These are phyloP conservation scores for Plebejus melissa DNA, from an alignment of 2,888 invertebrate genomes.

Conservation along the genomic window DNA sequence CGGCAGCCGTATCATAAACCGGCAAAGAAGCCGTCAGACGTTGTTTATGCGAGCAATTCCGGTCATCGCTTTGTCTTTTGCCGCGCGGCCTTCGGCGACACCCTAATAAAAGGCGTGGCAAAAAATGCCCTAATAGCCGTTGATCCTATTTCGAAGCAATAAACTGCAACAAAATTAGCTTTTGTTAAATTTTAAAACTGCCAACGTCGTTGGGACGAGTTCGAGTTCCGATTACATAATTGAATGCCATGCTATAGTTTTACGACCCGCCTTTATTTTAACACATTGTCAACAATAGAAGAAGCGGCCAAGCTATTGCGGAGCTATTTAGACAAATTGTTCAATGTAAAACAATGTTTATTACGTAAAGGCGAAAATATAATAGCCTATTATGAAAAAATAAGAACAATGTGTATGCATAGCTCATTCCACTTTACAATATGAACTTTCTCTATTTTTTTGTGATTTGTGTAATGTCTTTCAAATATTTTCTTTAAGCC, in stretches of 20 bases:
- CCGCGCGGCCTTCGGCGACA: slow-evolving; percentile 74
- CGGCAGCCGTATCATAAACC: slow-evolving; percentile 48
- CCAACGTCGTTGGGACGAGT: slow-evolving; percentile 54
- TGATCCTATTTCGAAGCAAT: slow-evolving; percentile 75
- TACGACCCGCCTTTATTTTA: slow-evolving; percentile 54
- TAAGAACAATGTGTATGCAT: neutral
- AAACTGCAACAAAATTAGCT: slow-evolving; percentile 78
- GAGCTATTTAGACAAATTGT: slow-evolving; percentile 12
- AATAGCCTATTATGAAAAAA: neutral
- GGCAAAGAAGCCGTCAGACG: slow-evolving; percentile 70
- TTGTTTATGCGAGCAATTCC: slow-evolving; percentile 73
- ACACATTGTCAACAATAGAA: slow-evolving; percentile 42
- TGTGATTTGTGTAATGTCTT: slow-evolving; percentile 21
- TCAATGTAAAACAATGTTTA: slow-evolving; percentile 23
- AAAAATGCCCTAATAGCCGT: slow-evolving; percentile 71
- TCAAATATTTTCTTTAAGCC: neutral
- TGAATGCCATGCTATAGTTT: slow-evolving; percentile 54
- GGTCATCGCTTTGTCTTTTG: slow-evolving; percentile 71
- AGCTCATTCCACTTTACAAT: neutral
- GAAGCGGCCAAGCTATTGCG: slow-evolving; percentile 34
- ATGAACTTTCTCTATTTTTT: neutral
- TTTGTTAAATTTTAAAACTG: slow-evolving; percentile 66
- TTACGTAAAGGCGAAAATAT: slow-evolving; percentile 9
- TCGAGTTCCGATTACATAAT: slow-evolving; percentile 47
- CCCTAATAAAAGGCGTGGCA: slow-evolving; percentile 77